Conservation (phyloP, 1,140 invertebrate genomes). For the Globodera ellingtonae region DNA sequence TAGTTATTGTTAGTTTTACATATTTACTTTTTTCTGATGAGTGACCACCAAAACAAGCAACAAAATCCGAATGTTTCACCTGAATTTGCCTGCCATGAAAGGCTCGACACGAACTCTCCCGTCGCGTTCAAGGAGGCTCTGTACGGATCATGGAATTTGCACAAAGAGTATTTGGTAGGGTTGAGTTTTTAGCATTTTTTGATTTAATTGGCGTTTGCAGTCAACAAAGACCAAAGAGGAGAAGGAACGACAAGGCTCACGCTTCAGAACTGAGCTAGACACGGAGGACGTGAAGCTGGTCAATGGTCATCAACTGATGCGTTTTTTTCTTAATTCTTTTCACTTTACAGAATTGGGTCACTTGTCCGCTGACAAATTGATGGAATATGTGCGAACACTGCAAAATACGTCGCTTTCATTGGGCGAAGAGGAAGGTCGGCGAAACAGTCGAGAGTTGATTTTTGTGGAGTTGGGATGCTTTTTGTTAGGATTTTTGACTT, state of each 20-base stretch:
- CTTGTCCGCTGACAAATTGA: conserved; percentile 49
- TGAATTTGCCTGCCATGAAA: conserved; percentile 22
- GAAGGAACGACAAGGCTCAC: conserved; percentile 18
- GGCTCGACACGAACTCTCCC: conserved; percentile 26
- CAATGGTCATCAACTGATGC: conserved; percentile 35
- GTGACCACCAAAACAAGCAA: conserved; percentile 9
- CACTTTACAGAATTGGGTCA: conserved; percentile 46
- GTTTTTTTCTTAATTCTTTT: neutral
- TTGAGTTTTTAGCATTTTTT: neutral
- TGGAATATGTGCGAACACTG: conserved; percentile 47
- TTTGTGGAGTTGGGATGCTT: too few relatives aligned
- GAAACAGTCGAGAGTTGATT: neutral
- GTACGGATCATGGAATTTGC: conserved; percentile 29
- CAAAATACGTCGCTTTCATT: conserved; percentile 36
- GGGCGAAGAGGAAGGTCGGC: conserved; percentile 42
- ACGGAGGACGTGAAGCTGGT: conserved; percentile 50
- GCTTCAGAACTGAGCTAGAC: conserved; percentile 47
- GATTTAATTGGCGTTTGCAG: conserved; percentile 5
- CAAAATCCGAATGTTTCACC: neutral
- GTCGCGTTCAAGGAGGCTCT: conserved; percentile 38
- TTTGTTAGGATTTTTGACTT: too few relatives aligned
- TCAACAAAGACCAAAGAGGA: conserved; percentile 26
- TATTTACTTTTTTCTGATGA: neutral
- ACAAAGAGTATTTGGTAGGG: conserved; percentile 36
- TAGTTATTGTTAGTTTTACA: neutral